These are phyloP conservation scores for Acanthosoma haemorrhoidale DNA, from an alignment of 2,888 invertebrate genomes.

Conservation along the genomic window DNA sequence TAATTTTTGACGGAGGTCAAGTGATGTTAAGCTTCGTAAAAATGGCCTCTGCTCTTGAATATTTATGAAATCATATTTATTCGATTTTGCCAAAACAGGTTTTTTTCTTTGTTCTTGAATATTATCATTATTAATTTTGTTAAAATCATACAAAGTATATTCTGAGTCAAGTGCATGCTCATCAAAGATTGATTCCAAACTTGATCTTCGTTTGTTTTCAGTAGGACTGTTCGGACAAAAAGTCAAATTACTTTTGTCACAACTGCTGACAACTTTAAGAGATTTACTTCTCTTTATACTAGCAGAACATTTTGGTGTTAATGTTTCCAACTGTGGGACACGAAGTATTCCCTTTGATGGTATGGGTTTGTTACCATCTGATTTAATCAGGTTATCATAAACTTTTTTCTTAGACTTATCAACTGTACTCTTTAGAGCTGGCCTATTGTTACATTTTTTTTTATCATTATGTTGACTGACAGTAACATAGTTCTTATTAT, in stretches of 20 bases:
- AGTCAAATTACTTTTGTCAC: conserved; percentile 41
- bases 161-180: conserved; percentile 30
- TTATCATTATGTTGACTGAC: neutral
- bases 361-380: conserved; percentile 37
- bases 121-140: conserved; percentile 8
- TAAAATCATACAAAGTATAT: conserved; percentile 28
- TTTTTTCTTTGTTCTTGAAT: conserved; percentile 44
- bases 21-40: conserved; percentile 39
- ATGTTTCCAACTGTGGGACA: conserved; percentile 36
- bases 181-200: conserved; percentile 40
- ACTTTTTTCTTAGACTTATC: conserved; percentile 3
- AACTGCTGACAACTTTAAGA: conserved; percentile 45
- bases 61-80: conserved; percentile 31
- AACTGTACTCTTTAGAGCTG: conserved; percentile 25
- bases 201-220: conserved; percentile 35
- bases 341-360: conserved; percentile 40
- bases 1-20: conserved; percentile 37
- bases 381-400: conserved; percentile 7
- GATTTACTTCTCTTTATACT: conserved; percentile 48
- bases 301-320: conserved; percentile 41
- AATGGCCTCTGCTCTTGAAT: conserved; percentile 31
- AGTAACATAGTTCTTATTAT: conserved; percentile 3
- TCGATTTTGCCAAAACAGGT: conserved; percentile 44
- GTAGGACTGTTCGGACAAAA: conserved; percentile 33
- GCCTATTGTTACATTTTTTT: conserved; percentile 36